phyloP scores from a whole-genome alignment of 2,797 vertebrate genomes.

The Gephyroberyx darwinii region DNA sequence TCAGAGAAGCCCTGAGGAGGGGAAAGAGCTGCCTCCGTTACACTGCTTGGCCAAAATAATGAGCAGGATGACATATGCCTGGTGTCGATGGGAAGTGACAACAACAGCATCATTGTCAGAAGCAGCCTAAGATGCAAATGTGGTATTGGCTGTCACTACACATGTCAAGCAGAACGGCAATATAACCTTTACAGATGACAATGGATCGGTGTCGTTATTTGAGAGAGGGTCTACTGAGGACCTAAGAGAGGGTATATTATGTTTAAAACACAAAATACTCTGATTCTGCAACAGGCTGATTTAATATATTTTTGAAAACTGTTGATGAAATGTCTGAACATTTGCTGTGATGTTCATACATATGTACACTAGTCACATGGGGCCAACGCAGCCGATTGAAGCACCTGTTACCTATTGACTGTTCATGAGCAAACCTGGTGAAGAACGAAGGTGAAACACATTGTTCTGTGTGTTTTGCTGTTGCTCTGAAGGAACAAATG shows the following conservation, averaged over 20 bases:
- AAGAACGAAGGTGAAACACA: not conserved
- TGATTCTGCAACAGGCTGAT: not conserved
- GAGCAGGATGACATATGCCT: constrained; percentile 78
- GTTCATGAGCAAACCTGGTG: not conserved
- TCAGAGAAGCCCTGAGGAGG: constrained; percentile 45
- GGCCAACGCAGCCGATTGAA: not conserved
- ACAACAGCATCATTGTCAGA: constrained; percentile 74
- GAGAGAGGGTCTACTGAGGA: constrained; percentile 55
- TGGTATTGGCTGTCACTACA: constrained; percentile 73
- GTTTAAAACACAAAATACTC: not conserved
- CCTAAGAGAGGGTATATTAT: constrained; percentile 30
- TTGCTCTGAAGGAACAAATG: not conserved
- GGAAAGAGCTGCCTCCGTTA: constrained; percentile 46
- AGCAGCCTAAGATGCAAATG: constrained; percentile 73
- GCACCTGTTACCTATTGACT: not conserved
- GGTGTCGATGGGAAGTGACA: constrained; percentile 76
- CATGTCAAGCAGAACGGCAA: constrained; percentile 69
- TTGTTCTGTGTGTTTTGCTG: not conserved
- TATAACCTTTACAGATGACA: constrained; percentile 77
- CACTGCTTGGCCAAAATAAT: constrained; percentile 77
- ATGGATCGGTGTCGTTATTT: constrained; percentile 54
- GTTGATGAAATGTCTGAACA: no score
- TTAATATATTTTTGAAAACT: no score
- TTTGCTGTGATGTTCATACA: not conserved
- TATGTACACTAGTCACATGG: no score